Conservation (phyloP, 2,888 invertebrate species). For the Pharmacophagus antenor region DNA sequence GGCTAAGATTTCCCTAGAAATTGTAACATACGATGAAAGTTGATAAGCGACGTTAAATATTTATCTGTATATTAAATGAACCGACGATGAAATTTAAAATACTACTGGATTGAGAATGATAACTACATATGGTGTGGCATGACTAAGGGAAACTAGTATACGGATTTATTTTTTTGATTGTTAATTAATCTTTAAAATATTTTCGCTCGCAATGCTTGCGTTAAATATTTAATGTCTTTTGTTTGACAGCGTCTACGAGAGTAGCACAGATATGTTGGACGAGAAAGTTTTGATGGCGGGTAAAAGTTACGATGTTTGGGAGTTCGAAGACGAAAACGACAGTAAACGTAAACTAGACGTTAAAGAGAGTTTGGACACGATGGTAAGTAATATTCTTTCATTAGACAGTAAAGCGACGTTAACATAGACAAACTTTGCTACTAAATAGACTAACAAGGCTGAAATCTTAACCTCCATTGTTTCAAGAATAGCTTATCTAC, state of each 20-base stretch:
- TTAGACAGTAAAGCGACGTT: neutral
- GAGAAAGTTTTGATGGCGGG: slow-evolving; percentile 63
- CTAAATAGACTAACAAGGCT: too few relatives aligned
- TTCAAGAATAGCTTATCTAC: too few relatives aligned
- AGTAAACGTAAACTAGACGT: slow-evolving; percentile 53
- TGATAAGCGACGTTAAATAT: neutral
- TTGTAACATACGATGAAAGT: neutral
- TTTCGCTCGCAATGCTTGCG: neutral
- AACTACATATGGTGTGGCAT: neutral
- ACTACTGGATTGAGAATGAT: neutral
- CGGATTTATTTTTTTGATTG: too few relatives aligned
- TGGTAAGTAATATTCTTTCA: slow-evolving; percentile 44
- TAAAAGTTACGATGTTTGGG: slow-evolving; percentile 66
- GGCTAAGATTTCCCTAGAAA: neutral
- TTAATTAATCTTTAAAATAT: neutral
- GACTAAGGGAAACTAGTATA: neutral
- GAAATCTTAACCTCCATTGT: too few relatives aligned
- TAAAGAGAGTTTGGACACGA: slow-evolving; percentile 59
- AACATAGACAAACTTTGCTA: neutral
- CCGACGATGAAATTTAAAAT: neutral
- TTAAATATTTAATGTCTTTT: neutral
- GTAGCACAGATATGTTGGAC: slow-evolving; percentile 53
- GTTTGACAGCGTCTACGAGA: slow-evolving; percentile 56
- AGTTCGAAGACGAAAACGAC: slow-evolving; percentile 57
- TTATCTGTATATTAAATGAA: neutral